phyloP scores from a whole-genome alignment of 2,888 invertebrate species.

The Eubasilissa splendida region DNA sequence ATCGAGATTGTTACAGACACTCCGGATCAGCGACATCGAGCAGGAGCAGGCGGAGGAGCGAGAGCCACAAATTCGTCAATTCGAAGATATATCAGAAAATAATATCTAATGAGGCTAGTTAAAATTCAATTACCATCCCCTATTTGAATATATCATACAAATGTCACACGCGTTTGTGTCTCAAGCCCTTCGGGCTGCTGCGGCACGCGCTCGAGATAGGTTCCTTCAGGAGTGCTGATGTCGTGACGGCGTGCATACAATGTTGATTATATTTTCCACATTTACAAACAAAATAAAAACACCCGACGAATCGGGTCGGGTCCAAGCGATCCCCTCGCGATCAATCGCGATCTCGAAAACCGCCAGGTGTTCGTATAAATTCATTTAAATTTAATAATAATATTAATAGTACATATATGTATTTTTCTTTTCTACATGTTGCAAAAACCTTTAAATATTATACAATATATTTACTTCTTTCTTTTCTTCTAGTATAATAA shows the following conservation, averaged over 20 bases:
- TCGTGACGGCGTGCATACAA: slow-evolving; percentile 9
- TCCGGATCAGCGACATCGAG: not conserved
- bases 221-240: not conserved
- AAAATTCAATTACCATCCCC: too few relatives aligned
- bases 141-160: too few relatives aligned
- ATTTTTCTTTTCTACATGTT: slow-evolving; percentile 14
- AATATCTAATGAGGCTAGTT: too few relatives aligned
- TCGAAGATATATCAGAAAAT: too few relatives aligned
- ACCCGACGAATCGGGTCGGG: not conserved
- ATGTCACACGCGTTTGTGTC: too few relatives aligned
- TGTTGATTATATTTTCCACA: not conserved
- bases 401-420: slow-evolving; percentile 27
- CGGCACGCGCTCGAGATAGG: too few relatives aligned
- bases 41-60: too few relatives aligned
- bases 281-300: slow-evolving; percentile 3
- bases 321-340: not conserved
- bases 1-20: too few relatives aligned
- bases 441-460: slow-evolving; percentile 38
- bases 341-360: slow-evolving; percentile 12
- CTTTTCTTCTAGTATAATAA: slow-evolving; percentile 17
- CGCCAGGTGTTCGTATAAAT: slow-evolving; percentile 34
- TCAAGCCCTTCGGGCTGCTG: too few relatives aligned
- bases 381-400: slow-evolving; percentile 22
- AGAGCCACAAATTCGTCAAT: too few relatives aligned
- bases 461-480: slow-evolving; percentile 42